phyloP scores from a whole-genome alignment of 2,888 invertebrate species.

The Dysmachus trigonus region DNA sequence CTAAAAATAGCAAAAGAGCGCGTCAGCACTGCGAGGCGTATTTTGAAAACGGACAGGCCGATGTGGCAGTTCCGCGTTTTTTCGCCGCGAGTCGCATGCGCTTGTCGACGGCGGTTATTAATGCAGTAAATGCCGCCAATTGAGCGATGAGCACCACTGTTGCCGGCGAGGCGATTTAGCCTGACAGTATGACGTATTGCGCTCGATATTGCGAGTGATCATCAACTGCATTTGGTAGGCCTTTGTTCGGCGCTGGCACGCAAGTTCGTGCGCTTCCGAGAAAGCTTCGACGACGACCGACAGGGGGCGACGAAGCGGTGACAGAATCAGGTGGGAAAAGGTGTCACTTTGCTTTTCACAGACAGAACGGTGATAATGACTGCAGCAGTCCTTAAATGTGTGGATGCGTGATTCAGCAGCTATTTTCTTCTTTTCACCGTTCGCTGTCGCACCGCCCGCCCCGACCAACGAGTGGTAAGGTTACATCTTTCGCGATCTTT shows the following conservation, averaged over 20 bases:
- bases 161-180: neutral
- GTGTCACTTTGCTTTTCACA: neutral
- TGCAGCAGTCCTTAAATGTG: neutral
- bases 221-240: neutral
- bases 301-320: neutral
- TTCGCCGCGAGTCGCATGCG: neutral
- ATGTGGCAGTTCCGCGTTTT: neutral
- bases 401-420: neutral
- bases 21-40: neutral
- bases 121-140: neutral
- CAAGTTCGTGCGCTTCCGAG: neutral
- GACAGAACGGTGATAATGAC: neutral
- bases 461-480: neutral
- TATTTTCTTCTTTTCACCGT: neutral
- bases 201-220: neutral
- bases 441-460: neutral
- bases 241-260: neutral
- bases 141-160: neutral
- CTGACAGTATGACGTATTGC: neutral
- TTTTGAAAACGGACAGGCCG: neutral
- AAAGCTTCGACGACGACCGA: neutral
- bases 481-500: slow-evolving; percentile 17
- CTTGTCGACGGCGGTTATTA: neutral
- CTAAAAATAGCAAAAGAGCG: neutral
- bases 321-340: neutral